Evolutionary conservation across 2,888 invertebrate species (phyloP).

Genomic region (Nasonia oneida): DNA sequence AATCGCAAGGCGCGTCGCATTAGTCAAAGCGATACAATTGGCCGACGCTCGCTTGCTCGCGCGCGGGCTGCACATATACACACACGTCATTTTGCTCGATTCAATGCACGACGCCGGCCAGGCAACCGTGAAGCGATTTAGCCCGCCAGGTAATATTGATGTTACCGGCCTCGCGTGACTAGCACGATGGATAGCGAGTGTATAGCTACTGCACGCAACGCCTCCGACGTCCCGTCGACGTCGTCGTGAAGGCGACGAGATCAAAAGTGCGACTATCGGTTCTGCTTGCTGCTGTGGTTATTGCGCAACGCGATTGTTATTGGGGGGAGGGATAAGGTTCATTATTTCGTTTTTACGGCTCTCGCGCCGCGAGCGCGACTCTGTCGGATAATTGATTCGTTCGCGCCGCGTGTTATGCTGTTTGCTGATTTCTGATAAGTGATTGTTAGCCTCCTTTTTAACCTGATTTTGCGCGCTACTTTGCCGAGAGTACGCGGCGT

Average conservation of each 20-base stretch:
- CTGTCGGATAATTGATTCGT: constrained; percentile 23
- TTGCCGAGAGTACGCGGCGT: not conserved
- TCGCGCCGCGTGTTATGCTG: not conserved
- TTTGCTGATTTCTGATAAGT: not conserved
- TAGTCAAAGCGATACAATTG: constrained; percentile 61
- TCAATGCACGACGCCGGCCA: constrained; percentile 13
- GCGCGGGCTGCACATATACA: not conserved
- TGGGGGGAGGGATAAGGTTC: not conserved
- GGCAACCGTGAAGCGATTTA: constrained; percentile 46
- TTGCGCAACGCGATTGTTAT: not conserved
- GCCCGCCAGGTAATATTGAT: constrained; percentile 44
- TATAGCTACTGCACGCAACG: not conserved
- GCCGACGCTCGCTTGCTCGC: not conserved
- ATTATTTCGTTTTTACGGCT: not conserved
- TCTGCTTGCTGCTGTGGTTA: not conserved
- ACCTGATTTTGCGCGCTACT: not conserved
- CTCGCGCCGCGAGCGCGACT: not conserved
- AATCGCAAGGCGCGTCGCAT: constrained; percentile 51
- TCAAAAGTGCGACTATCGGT: not conserved
- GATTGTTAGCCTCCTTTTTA: not conserved
- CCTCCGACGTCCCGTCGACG: not conserved
- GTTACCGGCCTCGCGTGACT: constrained; percentile 42
- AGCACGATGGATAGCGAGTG: not conserved
- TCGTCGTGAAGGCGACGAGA: constrained; percentile 4
- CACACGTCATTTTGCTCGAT: constrained; percentile 43